These are phyloP conservation scores for Neotragus moschatus DNA, from an alignment of 2,113 vertebrate genomes.

Conservation along the genomic window DNA sequence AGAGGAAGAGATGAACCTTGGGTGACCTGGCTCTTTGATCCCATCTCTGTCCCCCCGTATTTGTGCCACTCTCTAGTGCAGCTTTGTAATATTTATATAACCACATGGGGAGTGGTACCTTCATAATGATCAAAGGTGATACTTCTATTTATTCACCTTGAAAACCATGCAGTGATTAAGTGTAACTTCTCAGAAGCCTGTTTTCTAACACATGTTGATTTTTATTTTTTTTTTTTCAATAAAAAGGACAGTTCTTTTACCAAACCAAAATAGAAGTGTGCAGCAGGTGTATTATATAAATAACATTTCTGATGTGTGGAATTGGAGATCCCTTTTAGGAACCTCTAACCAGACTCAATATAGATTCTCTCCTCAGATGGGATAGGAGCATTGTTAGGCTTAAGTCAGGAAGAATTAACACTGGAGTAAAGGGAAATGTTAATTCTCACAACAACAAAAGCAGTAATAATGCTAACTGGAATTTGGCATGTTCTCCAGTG, in stretches of 20 bases:
- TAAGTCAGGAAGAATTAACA: constrained; percentile 7
- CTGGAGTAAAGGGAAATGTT: constrained; percentile 4
- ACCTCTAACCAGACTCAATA: background rate
- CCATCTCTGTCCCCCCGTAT: background rate
- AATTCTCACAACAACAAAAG: background rate
- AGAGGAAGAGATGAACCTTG: background rate
- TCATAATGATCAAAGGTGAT: background rate
- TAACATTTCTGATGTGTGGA: constrained; percentile 9
- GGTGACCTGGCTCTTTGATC: background rate
- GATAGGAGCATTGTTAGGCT: background rate
- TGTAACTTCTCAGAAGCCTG: background rate
- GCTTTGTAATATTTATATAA: constrained; percentile 13
- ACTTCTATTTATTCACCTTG: constrained; percentile 14
- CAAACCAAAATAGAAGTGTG: background rate
- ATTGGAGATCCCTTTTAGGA: background rate
- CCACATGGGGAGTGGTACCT: background rate
- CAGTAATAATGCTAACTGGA: background rate
- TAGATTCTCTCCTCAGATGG: background rate
- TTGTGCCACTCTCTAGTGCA: background rate
- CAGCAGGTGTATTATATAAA: background rate
- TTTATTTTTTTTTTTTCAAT: background rate
- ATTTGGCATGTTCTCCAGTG: background rate
- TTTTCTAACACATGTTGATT: background rate
- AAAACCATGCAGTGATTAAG: background rate
- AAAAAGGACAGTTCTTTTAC: constrained; percentile 13